Base-by-base conservation (phyloP, 2,888 invertebrate genomes). In the Thysanoteuthis rhombus region DNA sequence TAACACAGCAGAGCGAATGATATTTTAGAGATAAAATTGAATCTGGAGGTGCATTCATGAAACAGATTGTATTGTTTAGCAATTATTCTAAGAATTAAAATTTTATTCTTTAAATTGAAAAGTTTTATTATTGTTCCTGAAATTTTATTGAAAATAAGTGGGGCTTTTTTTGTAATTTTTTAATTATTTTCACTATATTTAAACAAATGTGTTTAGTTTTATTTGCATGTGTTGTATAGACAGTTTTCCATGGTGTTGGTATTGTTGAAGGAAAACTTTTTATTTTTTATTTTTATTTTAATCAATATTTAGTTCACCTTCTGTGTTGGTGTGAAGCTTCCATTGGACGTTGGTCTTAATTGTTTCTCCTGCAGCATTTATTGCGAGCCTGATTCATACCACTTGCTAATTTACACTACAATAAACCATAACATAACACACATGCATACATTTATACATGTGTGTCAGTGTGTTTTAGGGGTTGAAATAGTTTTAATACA, bases 241-340 rank as follows among this genome's bases (percentile, higher is more conserved):
- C 39, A 90, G 90, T n/a, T 90, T 90, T 39, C 22, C 39, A 90
- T 90, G 90, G 90, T 90, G 90, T 90, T 90, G n/a, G 90, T 90
- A 38, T 38, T 90, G 47, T 47, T 47, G 47, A 47, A 47, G 22
- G 19, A 47, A 47, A 42, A 42, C 42, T n/a, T n/a, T n/a, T n/a
- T n/a, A n/a, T n/a, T n/a, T n/a, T n/a, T n/a, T n/a, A n/a, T n/a
- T n/a, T n/a, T 42, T 42, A 22, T 47, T 47, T 47, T 38, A 32
- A 4, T 28, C 19, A 90, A 90, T 90, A 90, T 90, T 4, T 90
- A 90, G 90, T 90, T 38, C n/a, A 90, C 90, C 32, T n/a, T 89
- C 16, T 47, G 47, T 47, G 47, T 47, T 47, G 47, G 47, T 47
- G 47, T 47, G 47, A 47, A 47, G 47, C 47, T 47, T 47, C 42